These are phyloP conservation scores for Garra rufa DNA, from an alignment of 2,113 vertebrate genomes.

Conservation along the genomic window DNA sequence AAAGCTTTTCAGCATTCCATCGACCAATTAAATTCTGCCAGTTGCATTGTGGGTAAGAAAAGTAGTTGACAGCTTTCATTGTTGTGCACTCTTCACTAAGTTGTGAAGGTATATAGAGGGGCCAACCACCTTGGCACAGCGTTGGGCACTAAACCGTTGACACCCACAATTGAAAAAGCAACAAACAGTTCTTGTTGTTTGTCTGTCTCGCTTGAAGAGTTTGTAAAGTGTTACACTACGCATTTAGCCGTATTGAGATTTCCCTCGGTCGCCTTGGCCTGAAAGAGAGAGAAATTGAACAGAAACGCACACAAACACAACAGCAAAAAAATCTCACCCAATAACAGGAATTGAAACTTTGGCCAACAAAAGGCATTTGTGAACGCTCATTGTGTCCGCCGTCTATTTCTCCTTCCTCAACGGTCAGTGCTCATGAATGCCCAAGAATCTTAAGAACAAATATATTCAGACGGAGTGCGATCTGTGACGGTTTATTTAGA, in stretches of 20 bases:
- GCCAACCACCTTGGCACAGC: conserved; percentile 26
- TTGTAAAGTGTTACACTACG: conserved; percentile 47
- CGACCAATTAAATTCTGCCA: conserved; percentile 37
- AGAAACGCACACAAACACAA: conserved; percentile 38
- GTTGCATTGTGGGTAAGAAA: conserved; percentile 44
- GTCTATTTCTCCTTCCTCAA: conserved; percentile 56
- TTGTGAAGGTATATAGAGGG: conserved; percentile 21
- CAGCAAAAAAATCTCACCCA: conserved; percentile 42
- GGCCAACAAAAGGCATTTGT: conserved; percentile 61
- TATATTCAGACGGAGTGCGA: conserved; percentile 59
- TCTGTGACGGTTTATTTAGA: conserved; percentile 64
- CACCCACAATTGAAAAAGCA: conserved; percentile 40
- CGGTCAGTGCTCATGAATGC: conserved; percentile 69
- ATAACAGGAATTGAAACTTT: conserved; percentile 62
- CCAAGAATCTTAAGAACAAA: conserved; percentile 62
- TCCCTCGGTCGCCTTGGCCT: conserved; percentile 23
- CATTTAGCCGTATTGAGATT: conserved; percentile 34
- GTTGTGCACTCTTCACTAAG: neutral
- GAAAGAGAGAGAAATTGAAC: conserved; percentile 41
- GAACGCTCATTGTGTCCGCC: conserved; percentile 63
- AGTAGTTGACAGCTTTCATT: conserved; percentile 44
- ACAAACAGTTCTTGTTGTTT: conserved; percentile 35
- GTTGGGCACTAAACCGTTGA: conserved; percentile 39
- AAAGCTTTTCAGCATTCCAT: conserved; percentile 45
- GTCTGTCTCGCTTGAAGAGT: conserved; percentile 29